Percentiles rank a stretch among this genome's conserved stretches.
Conservation (phyloP, 2,797 vertebrate species). For the Betta splendens region DNA sequence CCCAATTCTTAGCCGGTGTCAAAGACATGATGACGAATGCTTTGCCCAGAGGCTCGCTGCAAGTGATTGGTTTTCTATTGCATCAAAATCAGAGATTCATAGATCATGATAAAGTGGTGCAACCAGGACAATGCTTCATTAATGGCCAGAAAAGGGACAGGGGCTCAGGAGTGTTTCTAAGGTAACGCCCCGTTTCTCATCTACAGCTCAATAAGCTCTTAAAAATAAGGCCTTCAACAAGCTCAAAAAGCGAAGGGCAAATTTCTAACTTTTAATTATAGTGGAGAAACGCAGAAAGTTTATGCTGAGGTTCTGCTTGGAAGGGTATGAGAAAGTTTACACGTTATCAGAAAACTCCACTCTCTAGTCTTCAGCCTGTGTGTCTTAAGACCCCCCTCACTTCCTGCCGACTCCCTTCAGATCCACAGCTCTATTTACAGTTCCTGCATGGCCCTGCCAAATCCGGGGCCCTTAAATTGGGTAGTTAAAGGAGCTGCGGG, state of each 20-base stretch:
- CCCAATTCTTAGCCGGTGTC: slow-evolving; percentile 82
- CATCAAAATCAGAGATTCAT: slow-evolving; percentile 86
- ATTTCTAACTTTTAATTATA: slow-evolving; percentile 40
- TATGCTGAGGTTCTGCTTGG: slow-evolving; percentile 11
- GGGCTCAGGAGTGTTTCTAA: slow-evolving; percentile 50
- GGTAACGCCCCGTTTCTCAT: slow-evolving; percentile 60
- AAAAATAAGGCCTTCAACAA: slow-evolving; percentile 39
- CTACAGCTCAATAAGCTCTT: slow-evolving; percentile 45
- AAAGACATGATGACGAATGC: slow-evolving; percentile 87
- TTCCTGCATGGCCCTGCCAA: slow-evolving; percentile 74
- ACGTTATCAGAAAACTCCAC: slow-evolving; percentile 9
- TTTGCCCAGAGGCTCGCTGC: slow-evolving; percentile 79
- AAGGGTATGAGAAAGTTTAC: slow-evolving; percentile 8
- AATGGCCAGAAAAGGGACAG: slow-evolving; percentile 70
- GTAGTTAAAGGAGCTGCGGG: slow-evolving; percentile 78
- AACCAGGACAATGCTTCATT: slow-evolving; percentile 77
- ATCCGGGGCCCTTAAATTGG: slow-evolving; percentile 77
- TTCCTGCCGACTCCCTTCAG: slow-evolving; percentile 56
- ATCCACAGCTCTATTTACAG: slow-evolving; percentile 78
- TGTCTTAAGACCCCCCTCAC: slow-evolving; percentile 56
- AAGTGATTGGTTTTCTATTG: slow-evolving; percentile 87
- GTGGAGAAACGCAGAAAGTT: slow-evolving; percentile 7
- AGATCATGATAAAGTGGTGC: slow-evolving; percentile 85
- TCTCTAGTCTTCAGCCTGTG: slow-evolving; percentile 25
- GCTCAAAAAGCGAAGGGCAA: slow-evolving; percentile 43